These are phyloP conservation scores for Echinometra lucunter DNA, from an alignment of 53 echinoderm and acorn worm species.

Conservation along the genomic window DNA sequence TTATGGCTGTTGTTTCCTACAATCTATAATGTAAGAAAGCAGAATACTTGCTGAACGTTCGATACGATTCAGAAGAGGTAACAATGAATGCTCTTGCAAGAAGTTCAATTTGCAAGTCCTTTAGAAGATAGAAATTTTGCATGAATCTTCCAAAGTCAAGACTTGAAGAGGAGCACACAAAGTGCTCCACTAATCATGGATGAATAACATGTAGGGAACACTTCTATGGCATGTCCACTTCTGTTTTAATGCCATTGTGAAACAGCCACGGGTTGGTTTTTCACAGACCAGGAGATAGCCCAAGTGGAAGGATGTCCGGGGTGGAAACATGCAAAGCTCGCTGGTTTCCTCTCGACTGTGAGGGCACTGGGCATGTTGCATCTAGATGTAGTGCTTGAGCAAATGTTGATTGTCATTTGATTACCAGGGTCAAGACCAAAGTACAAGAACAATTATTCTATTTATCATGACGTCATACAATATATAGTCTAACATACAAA, in stretches of 20 bases:
- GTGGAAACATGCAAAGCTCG: not conserved
- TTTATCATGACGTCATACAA: slow-evolving; percentile 18
- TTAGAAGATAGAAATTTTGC: not conserved
- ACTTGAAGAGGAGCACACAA: not conserved
- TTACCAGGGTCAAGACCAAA: slow-evolving; percentile 41
- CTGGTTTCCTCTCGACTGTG: slow-evolving; percentile 51
- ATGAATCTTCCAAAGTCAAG: not conserved
- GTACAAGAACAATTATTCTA: slow-evolving; percentile 21
- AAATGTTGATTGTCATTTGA: slow-evolving; percentile 2
- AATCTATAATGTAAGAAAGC: not conserved
- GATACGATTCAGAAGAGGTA: not conserved
- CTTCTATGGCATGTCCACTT: slow-evolving; percentile 50
- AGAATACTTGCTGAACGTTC: not conserved
- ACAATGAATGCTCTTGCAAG: not conserved
- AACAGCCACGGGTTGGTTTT: slow-evolving; percentile 1
- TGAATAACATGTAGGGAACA: slow-evolving; percentile 27
- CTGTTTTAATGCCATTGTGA: slow-evolving; percentile 10
- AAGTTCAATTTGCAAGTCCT: not conserved
- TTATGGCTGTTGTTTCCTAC: not conserved
- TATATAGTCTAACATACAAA: not conserved
- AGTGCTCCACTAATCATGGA: slow-evolving; percentile 30
- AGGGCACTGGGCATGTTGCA: not conserved
- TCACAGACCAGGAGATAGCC: slow-evolving; percentile 8
- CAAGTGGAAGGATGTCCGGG: slow-evolving; percentile 5
- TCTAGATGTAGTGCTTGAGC: slow-evolving; percentile 9